Percentiles rank a stretch among this genome's conserved stretches.
phyloP scores from a whole-genome alignment of 1,140 invertebrate genomes.

The Bombus sylvicola region DNA sequence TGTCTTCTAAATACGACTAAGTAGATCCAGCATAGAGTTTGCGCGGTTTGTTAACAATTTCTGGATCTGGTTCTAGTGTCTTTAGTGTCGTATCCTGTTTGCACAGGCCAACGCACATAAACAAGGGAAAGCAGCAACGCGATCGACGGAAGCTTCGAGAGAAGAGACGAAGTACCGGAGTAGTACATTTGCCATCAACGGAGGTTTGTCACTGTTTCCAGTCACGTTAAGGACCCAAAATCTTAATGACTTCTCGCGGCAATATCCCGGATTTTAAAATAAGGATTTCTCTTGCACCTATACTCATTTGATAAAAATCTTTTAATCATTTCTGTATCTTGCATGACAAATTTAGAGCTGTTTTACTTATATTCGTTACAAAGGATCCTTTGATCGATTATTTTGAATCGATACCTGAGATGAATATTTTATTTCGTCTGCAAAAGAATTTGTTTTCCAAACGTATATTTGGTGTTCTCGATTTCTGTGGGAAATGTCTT shows the following conservation, averaged over 20 bases:
- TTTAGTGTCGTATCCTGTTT: conserved; percentile 71
- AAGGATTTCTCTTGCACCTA: neutral
- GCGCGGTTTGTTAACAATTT: conserved; percentile 61
- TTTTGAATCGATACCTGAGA: neutral
- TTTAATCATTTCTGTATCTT: conserved; percentile 16
- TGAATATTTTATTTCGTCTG: neutral
- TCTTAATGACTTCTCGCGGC: conserved; percentile 25
- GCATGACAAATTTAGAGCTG: conserved; percentile 15
- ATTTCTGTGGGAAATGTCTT: conserved; percentile 11
- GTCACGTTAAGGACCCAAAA: conserved; percentile 40
- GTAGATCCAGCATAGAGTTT: conserved; percentile 52
- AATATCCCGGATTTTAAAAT: conserved; percentile 4
- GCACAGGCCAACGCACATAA: conserved; percentile 83
- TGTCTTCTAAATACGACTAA: conserved; percentile 18
- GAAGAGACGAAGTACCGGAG: conserved; percentile 86
- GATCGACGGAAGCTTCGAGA: conserved; percentile 86
- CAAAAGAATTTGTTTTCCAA: neutral
- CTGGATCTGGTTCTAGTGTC: conserved; percentile 66
- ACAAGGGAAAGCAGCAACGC: conserved; percentile 85
- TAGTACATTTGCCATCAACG: conserved; percentile 86
- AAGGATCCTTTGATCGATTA: neutral
- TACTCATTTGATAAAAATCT: neutral
- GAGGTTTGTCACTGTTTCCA: conserved; percentile 81
- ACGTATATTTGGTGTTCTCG: neutral
- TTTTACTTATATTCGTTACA: conserved; percentile 2